Conservation (phyloP, 2,888 invertebrate species). For the Oligia latruncula region DNA sequence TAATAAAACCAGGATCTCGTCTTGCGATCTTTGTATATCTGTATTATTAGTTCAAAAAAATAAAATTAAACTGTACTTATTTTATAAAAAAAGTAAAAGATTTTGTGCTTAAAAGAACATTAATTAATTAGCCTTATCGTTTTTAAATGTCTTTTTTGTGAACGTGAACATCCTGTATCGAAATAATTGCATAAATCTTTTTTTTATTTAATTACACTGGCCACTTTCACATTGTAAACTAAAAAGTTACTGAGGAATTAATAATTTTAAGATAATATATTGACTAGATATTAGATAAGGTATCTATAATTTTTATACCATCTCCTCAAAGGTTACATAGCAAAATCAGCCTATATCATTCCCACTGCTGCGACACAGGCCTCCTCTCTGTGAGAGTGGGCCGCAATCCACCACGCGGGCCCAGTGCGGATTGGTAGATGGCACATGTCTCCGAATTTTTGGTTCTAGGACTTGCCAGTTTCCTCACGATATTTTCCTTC, state of each 20-base stretch:
- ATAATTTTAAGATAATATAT: no score
- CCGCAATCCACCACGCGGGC: no score
- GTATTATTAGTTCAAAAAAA: conserved; percentile 49
- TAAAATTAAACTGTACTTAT: conserved; percentile 29
- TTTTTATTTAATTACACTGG: conserved; percentile 20
- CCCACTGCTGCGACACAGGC: no score
- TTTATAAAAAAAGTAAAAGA: conserved; percentile 29
- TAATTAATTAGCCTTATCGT: conserved; percentile 51
- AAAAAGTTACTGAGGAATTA: not conserved
- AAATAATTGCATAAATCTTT: conserved; percentile 48
- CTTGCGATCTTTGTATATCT: conserved; percentile 49
- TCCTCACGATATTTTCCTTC: no score
- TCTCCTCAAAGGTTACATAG: not conserved
- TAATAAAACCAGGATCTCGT: conserved; percentile 41
- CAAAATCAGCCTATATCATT: no score
- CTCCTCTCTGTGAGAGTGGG: no score
- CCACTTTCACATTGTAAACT: conserved; percentile 28
- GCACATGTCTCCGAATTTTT: no score
- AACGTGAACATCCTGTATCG: conserved; percentile 54
- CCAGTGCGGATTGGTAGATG: no score
- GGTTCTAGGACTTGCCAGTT: no score
- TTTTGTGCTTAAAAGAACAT: conserved; percentile 17
- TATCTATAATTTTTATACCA: not conserved
- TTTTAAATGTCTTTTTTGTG: conserved; percentile 45
- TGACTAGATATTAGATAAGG: not conserved